These are phyloP conservation scores for Griposia aprilina DNA, from an alignment of 2,888 invertebrate genomes.

Conservation along the genomic window DNA sequence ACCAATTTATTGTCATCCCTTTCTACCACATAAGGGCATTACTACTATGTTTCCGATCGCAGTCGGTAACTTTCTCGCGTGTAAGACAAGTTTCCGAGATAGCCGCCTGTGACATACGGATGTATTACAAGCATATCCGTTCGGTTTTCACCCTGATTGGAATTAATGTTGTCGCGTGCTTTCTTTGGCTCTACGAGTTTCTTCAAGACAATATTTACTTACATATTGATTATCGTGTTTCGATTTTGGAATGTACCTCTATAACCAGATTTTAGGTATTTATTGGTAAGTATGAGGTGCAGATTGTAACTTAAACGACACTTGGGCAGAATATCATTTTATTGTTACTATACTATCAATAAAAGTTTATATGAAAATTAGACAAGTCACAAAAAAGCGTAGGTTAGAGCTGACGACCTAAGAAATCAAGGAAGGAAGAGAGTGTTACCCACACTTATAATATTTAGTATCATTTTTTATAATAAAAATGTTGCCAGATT, in stretches of 20 bases:
- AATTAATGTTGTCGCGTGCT: conserved; percentile 30
- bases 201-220: neutral
- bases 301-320: too few relatives aligned
- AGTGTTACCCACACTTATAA: too few relatives aligned
- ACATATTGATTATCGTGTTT: neutral
- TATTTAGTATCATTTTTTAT: too few relatives aligned
- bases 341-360: too few relatives aligned
- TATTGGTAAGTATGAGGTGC: too few relatives aligned
- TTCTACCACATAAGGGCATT: conserved; percentile 25
- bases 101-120: conserved; percentile 50
- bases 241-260: neutral
- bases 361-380: too few relatives aligned
- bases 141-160: conserved; percentile 49
- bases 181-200: conserved; percentile 1
- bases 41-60: conserved; percentile 30
- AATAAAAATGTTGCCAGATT: too few relatives aligned
- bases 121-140: conserved; percentile 45
- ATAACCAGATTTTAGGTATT: neutral
- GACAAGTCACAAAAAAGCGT: too few relatives aligned
- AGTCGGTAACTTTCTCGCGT: conserved; percentile 47
- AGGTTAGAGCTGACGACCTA: too few relatives aligned
- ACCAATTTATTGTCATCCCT: neutral
- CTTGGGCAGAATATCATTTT: too few relatives aligned
- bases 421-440: too few relatives aligned
- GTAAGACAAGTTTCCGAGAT: conserved; percentile 46